Conservation (phyloP, 2,797 vertebrate species). For the Lepilemur septentrionalis region DNA sequence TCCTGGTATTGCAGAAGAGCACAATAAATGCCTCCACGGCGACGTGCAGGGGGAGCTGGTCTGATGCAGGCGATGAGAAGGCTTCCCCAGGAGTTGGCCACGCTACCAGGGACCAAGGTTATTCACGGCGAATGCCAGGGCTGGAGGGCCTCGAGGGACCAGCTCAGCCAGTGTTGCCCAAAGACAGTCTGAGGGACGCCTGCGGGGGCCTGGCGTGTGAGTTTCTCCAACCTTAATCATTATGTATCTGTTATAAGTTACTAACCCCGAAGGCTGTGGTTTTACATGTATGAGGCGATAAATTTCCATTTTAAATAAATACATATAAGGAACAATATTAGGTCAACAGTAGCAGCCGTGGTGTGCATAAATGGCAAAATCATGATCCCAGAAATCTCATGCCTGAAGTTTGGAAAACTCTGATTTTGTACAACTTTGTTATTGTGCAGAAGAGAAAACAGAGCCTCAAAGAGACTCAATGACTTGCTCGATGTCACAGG, state of each 20-base stretch:
- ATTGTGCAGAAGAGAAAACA: neutral
- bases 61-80: neutral
- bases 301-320: constrained; percentile 41
- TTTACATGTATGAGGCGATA: neutral
- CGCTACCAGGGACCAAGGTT: too few relatives aligned
- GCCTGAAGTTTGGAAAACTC: neutral
- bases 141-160: neutral
- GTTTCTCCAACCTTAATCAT: neutral
- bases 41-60: neutral
- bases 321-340: neutral
- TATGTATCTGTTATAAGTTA: neutral
- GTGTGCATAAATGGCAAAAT: neutral
- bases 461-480: neutral
- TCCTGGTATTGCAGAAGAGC: neutral
- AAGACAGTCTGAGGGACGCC: neutral
- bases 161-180: neutral
- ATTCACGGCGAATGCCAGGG: neutral
- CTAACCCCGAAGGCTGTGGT: neutral
- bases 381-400: neutral
- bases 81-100: neutral
- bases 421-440: neutral
- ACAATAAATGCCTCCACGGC: accelerated
- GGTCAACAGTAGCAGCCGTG: neutral
- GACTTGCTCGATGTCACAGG: neutral
- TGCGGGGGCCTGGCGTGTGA: neutral